Conservation (phyloP, 2,113 vertebrate genomes). For the Tenrec ecaudatus region DNA sequence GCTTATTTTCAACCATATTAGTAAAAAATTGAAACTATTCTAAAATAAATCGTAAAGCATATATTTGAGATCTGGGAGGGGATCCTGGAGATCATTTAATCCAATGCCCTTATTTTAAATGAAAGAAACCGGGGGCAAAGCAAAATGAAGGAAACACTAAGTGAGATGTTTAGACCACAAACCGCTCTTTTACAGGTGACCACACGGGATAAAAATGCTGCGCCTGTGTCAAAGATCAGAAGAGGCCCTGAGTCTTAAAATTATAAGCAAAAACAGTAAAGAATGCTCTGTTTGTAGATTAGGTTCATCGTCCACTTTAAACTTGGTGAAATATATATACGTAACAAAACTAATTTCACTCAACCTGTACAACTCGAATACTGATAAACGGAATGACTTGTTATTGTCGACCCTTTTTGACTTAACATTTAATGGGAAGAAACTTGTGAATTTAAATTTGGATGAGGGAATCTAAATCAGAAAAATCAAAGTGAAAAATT, state of each 20-base stretch:
- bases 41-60: not conserved
- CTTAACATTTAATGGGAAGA: not conserved
- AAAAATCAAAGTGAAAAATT: constrained; percentile 30
- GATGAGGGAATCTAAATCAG: not conserved
- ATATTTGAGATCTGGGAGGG: constrained; percentile 6
- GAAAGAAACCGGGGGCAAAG: not conserved
- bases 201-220: not conserved
- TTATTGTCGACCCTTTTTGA: not conserved
- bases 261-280: not conserved
- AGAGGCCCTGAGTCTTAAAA: not conserved
- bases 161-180: not conserved
- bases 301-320: not conserved
- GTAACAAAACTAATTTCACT: not conserved
- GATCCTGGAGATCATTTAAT: not conserved
- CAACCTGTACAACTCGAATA: not conserved
- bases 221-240: not conserved
- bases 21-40: not conserved
- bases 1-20: not conserved
- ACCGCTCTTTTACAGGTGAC: not conserved
- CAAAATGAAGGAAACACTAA: not conserved
- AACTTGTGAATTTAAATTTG: not conserved
- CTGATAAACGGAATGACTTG: not conserved
- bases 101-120: not conserved
- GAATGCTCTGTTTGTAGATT: not conserved
- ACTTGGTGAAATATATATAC: not conserved